A percentile compares a stretch with the other conserved stretches of the same genome.
phyloP scores from a whole-genome alignment of 2,797 vertebrate species.

The Dendrocincla fuliginosa region DNA sequence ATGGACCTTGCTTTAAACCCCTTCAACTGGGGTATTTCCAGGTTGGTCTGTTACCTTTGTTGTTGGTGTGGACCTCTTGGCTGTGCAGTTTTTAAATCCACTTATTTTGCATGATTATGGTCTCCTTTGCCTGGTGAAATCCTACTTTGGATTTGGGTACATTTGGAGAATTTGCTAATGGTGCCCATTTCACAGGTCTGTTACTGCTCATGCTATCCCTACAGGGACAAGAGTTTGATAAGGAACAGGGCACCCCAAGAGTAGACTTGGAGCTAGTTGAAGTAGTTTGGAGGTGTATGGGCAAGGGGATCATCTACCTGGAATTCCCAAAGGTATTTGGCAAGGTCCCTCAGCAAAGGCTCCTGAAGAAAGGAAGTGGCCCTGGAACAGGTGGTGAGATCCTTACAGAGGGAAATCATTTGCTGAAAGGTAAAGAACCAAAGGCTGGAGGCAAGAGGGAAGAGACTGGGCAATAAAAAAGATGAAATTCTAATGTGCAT shows the following conservation, averaged over 20 bases:
- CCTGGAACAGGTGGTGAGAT: neutral
- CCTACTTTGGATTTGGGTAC: neutral
- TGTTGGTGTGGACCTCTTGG: accelerated
- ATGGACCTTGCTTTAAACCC: neutral
- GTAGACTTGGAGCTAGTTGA: neutral
- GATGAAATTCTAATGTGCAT: slow-evolving; percentile 5
- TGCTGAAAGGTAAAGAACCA: neutral
- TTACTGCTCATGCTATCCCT: neutral
- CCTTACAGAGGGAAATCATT: neutral
- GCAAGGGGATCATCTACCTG: neutral
- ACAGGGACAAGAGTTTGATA: neutral
- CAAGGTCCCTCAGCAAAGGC: neutral
- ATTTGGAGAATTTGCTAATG: neutral
- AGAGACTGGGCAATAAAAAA: neutral
- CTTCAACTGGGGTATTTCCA: neutral
- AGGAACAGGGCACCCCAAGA: neutral
- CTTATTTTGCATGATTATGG: neutral
- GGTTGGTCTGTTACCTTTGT: neutral
- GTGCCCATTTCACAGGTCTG: neutral
- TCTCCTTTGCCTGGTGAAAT: neutral
- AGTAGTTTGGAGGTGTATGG: neutral
- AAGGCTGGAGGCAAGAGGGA: neutral
- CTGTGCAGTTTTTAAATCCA: neutral
- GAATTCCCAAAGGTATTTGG: neutral
- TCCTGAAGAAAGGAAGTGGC: neutral